These are phyloP conservation scores for Andrena trimmerana DNA, from an alignment of 2,888 invertebrate species.

Conservation along the genomic window DNA sequence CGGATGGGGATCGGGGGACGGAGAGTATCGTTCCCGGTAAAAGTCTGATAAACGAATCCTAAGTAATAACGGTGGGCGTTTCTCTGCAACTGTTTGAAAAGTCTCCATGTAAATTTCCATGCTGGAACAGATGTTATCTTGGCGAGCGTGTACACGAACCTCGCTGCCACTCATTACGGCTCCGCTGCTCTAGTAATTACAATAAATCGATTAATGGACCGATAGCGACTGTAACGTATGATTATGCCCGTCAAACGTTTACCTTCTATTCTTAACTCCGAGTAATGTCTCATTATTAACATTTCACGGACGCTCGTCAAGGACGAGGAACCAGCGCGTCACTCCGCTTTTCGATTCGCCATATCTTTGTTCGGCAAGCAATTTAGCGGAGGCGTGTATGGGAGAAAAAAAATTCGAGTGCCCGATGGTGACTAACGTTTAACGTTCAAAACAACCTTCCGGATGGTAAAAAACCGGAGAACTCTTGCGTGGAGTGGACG, in stretches of 20 bases:
- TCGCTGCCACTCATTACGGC: conserved; percentile 5
- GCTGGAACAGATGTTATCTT: conserved; percentile 33
- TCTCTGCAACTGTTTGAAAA: conserved; percentile 4
- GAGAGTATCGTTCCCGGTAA: not conserved
- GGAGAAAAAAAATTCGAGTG: conserved; percentile 4
- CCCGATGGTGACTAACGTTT: not conserved
- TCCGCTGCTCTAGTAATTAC: conserved; percentile 52
- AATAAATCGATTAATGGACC: conserved; percentile 62
- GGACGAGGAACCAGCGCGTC: not conserved
- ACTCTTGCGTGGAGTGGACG: not conserved
- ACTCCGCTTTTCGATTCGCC: not conserved
- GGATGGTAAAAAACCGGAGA: not conserved
- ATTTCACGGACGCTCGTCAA: conserved; percentile 24
- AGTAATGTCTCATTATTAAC: conserved; percentile 9
- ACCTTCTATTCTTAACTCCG: conserved; percentile 8
- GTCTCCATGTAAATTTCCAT: conserved; percentile 27
- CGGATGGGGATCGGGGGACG: not conserved
- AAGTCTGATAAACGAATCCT: conserved; percentile 41
- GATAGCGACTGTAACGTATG: conserved; percentile 45
- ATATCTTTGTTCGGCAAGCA: not conserved
- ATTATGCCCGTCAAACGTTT: conserved; percentile 30
- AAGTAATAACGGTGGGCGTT: conserved; percentile 33
- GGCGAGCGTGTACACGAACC: conserved; percentile 1
- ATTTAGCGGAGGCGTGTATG: conserved; percentile 3
- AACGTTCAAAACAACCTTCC: not conserved